Evolutionary conservation across 2,113 vertebrate genomes (phyloP).

Genomic region (Eonycteris spelaea): DNA sequence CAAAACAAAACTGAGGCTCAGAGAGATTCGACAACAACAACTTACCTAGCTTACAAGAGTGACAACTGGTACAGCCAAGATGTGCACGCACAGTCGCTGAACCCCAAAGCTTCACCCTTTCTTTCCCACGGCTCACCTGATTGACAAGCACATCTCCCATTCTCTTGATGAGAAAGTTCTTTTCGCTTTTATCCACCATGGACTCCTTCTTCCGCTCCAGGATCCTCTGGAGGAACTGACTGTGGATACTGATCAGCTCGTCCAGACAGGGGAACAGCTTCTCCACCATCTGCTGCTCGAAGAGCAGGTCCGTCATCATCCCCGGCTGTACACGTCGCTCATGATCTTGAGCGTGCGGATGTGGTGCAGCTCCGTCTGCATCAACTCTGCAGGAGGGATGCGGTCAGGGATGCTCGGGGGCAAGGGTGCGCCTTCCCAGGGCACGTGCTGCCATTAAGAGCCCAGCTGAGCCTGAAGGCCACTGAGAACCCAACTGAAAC

Average conservation of each 20-base stretch:
- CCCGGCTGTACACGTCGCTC: slow-evolving; percentile 94
- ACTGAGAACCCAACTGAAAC: background rate
- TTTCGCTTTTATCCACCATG: slow-evolving; percentile 82
- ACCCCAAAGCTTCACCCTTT: background rate
- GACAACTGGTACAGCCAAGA: rapidly evolving
- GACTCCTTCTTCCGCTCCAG: slow-evolving; percentile 94
- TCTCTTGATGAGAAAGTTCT: slow-evolving; percentile 88
- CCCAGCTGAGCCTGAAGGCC: background rate
- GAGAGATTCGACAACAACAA: background rate
- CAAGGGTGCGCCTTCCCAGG: background rate
- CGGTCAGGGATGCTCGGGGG: background rate
- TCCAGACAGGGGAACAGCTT: slow-evolving; percentile 94
- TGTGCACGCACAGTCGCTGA: rapidly evolving
- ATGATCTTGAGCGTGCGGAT: slow-evolving; percentile 96
- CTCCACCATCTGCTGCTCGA: slow-evolving; percentile 89
- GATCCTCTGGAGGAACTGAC: slow-evolving; percentile 90
- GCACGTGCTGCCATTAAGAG: background rate
- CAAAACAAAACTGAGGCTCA: background rate
- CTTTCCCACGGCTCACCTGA: slow-evolving; percentile 85
- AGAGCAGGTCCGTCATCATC: slow-evolving; percentile 90
- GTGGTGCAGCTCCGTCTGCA: slow-evolving; percentile 98
- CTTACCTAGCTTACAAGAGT: background rate
- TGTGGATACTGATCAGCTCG: slow-evolving; percentile 93
- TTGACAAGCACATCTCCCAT: slow-evolving; percentile 93
- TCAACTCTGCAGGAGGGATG: slow-evolving; percentile 85